Evolutionary conservation across 2,888 invertebrate genomes (phyloP), one percentile per base, ranked within the genome.

Genomic region (Parnassius mnemosyne): DNA sequence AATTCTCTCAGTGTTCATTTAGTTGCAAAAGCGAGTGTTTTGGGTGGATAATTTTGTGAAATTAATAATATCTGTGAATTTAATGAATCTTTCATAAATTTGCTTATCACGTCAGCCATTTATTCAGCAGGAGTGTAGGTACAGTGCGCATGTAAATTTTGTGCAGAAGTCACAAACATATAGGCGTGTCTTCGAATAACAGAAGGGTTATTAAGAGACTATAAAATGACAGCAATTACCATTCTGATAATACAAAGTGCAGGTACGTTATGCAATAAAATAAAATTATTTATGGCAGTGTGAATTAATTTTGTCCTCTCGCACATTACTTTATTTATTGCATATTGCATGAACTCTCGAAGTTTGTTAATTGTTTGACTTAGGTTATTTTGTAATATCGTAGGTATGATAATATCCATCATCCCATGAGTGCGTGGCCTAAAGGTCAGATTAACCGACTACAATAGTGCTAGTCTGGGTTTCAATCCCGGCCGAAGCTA

Each of bases 1-100:
- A 73, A 75, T 69, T 67, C 67, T 66, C 74, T 80, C 86, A 88
- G 87, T 88, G 63, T 66, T 69, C 64, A 62, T 79, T 82, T 75
- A 71, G 75, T 78, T 74, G 79, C 74, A 73, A 78, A 74, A 73
- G 71, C 69, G 79, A 71, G 57, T 68, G 72, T 69, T 69, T 69
- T 69, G 55, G 57, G 56, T 57, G 20, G 13, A 53, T 5, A 34
- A 0, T 34, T 34, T 7, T 34, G 34, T 7, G 34, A 7, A 34
- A 34, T 34, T 34, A 34, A 12, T 49, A 46, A 61, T 67, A 44
- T 60, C 68, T 68, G 71, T 61, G 61, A 64, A 66, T 70, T 71
- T 60, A 68, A 72, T 66, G 62, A 64, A 34, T 34, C 3, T 34
- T 34, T 34, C 34, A 34, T 34, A 34, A 1, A 34, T 34, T 34